Base-by-base conservation (phyloP, 2,113 vertebrate genomes). In the Triplophysa dalaica region DNA sequence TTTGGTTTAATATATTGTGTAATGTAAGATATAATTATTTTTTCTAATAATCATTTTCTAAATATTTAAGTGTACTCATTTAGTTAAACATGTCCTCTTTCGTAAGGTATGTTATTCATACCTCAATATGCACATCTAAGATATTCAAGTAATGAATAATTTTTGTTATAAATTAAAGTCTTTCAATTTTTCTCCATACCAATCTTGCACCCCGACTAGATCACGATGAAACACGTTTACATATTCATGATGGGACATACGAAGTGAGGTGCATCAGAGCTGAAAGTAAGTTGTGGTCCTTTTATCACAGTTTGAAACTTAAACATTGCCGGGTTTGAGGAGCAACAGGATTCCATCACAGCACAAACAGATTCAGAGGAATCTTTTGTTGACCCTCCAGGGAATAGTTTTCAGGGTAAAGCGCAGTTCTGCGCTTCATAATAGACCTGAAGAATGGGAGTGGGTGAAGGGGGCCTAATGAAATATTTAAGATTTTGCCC, bases 401-500 rank as follows among this genome's bases (percentile, higher is more conserved):
- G 81, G 82, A 68, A 63, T 84, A 81, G 85, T 81, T 82, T 66
- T 77, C 77, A 84, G 83, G 87, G 72, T 50, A 81, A 70, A 76
- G 86, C 87, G 79, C 60, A 84, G 76, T 68, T 45, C 77, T 64
- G 79, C 86, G 88, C 85, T 86, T 87, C 82, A 91, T 87, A 92
- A 87, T 75, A 68, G 50, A 5, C 33, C 81, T 58, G 88, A 88
- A 86, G 87, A 90, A 91, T 86, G 79, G 87, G 60, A 83, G 70
- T 52, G 7, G 68, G 82, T 64, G 84, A 89, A 87, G 87, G 85
- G 89, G 85, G 90, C 77, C 93, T 94, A 93, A 95, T 94, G 92
- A 96, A 95, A 95, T 94, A 95, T 95, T 95, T 94, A 95, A 94
- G 92, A 93, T 94, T 91, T 90, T 70, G 80, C 58, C 88, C 89